Conservation (phyloP, 2,888 invertebrate genomes). For the Dioctria rufipes region DNA sequence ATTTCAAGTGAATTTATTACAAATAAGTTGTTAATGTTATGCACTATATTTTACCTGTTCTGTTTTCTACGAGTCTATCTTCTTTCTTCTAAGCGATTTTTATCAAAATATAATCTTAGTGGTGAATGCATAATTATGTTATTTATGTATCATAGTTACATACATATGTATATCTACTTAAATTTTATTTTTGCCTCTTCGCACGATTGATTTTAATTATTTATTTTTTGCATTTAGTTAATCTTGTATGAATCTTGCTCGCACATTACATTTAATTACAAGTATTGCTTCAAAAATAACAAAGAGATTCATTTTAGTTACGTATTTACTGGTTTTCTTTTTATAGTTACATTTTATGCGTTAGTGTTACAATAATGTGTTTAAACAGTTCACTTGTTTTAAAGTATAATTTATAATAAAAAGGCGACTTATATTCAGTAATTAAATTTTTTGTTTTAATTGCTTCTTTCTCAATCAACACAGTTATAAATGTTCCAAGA, state of each 20-base stretch:
- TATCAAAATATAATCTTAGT: slow-evolving; percentile 16
- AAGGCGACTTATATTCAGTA: too few species aligned
- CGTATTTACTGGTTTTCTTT: background rate
- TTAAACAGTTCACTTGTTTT: too few species aligned
- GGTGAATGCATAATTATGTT: background rate
- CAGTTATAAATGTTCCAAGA: too few species aligned
- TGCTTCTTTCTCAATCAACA: too few species aligned
- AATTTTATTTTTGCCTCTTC: background rate
- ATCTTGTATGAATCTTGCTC: background rate
- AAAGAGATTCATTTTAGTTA: background rate
- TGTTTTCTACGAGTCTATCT: background rate
- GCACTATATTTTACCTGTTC: slow-evolving; percentile 10
- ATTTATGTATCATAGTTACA: background rate
- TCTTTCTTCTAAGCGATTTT: background rate
- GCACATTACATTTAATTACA: background rate
- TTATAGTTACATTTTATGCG: too few species aligned
- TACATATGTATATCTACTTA: background rate
- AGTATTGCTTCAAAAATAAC: slow-evolving; percentile 17
- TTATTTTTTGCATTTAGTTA: background rate
- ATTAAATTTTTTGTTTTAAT: too few species aligned
- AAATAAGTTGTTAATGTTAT: background rate
- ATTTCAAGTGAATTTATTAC: slow-evolving; percentile 1
- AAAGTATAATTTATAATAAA: too few species aligned
- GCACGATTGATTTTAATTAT: background rate
- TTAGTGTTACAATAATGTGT: too few species aligned